Conservation (phyloP, 2,888 invertebrate species). For the Agrotis puta region DNA sequence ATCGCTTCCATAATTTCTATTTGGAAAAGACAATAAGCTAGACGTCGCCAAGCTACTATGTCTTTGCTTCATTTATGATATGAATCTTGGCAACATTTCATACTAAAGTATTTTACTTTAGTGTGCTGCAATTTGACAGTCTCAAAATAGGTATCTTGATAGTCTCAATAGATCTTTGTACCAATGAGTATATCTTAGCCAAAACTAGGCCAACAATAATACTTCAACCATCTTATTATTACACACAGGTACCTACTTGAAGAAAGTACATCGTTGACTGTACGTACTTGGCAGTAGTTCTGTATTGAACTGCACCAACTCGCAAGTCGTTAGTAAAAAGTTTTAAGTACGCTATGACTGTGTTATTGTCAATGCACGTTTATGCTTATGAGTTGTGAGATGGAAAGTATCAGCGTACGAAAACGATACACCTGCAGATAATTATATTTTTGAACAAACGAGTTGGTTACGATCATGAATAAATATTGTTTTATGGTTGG, state of each 20-base stretch:
- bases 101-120: conserved; percentile 3
- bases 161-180: conserved; percentile 16
- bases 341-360: conserved; percentile 57
- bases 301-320: conserved; percentile 42
- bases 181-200: neutral
- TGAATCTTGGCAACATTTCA: conserved; percentile 28
- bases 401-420: neutral
- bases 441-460: neutral
- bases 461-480: neutral
- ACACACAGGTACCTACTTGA: conserved; percentile 23
- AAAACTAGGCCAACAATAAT: conserved; percentile 33
- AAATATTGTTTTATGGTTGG: neutral
- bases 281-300: conserved; percentile 31
- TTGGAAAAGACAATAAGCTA: neutral
- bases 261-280: conserved; percentile 34
- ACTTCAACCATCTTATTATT: conserved; percentile 5
- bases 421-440: neutral
- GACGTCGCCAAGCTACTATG: neutral
- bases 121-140: conserved; percentile 21
- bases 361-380: conserved; percentile 64
- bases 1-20: neutral
- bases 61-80: conserved; percentile 7
- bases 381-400: conserved; percentile 31
- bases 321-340: conserved; percentile 61
- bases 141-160: conserved; percentile 40